phyloP scores from a whole-genome alignment of 2,888 invertebrate genomes.

The Megaustenia siamemsis region DNA sequence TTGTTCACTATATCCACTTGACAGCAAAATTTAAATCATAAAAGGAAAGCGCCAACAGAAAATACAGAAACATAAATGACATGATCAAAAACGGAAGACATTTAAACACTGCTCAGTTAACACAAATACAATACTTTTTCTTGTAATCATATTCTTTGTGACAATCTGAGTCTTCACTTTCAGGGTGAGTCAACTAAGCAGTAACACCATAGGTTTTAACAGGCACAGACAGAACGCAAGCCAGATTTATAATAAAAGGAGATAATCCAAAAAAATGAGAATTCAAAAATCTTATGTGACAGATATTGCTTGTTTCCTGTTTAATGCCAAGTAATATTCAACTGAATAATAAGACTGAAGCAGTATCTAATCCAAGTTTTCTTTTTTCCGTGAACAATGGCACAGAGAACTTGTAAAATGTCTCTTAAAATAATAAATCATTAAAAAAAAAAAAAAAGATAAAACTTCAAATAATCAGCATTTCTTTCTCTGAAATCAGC shows the following conservation, averaged over 20 bases:
- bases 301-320: constrained; percentile 4
- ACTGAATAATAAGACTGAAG: neutral
- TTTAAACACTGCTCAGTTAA: constrained; percentile 10
- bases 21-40: constrained; percentile 44
- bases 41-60: constrained; percentile 29
- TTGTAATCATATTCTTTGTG: too few relatives aligned
- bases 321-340: neutral
- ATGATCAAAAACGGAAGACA: constrained; percentile 43
- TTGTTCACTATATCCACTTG: constrained; percentile 51
- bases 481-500: constrained; percentile 26
- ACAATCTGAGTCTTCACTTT: too few relatives aligned
- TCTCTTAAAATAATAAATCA: neutral
- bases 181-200: too few relatives aligned
- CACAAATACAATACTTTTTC: neutral
- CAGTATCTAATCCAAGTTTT: neutral
- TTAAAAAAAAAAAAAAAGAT: neutral
- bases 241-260: neutral
- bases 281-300: neutral
- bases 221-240: neutral
- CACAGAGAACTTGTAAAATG: constrained; percentile 13
- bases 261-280: neutral
- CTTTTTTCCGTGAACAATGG: neutral
- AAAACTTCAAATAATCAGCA: constrained; percentile 15
- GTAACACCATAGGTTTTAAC: neutral
- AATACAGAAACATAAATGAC: constrained; percentile 14